Evolutionary conservation across 1,140 invertebrate species (phyloP), one percentile per base, ranked within the genome.

Genomic region (Ceratina japonica): DNA sequence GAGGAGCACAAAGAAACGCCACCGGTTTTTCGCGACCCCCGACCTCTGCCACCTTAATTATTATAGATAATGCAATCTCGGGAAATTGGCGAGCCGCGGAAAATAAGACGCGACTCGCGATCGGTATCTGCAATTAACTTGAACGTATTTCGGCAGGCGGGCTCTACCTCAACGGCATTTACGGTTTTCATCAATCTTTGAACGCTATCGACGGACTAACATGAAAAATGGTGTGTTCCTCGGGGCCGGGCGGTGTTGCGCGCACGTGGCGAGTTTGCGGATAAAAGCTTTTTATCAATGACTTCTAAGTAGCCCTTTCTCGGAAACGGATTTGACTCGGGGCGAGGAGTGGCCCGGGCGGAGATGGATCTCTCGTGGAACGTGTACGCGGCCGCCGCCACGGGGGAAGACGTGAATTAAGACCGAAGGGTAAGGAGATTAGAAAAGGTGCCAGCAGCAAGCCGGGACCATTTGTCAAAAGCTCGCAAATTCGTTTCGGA

Each of bases 401-500:
- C n/a, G 31, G 56, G 20, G 49, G n/a, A 73, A 8, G 63, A 64
- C 20, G 62, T 61, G 75, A 59, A 58, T 74, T 63, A 74, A 74
- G 59, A 56, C 70, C 52, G 62, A 52, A 65, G 62, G 76, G 20
- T 69, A 75, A 27, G 31, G 31, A 59, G 63, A 81, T 81, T 80
- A 81, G 63, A 24, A 61, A 31, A 80, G 65, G 24, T 74, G 80
- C 51, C 77, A 82, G 51, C 10, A 56, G 24, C 24, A 64, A 74
- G 69, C 56, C 56, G n/a, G 22, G 16, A 66, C 71, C 62, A 80
- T 81, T 81, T 81, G 68, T 81, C 77, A 82, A 68, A 31, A 44
- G 37, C 56, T 27, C n/a, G 65, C 54, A 70, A 79, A 61, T 69
- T 75, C 56, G 37, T 20, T 56, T 27, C 63, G 64, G 80, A 59